Percentiles rank a stretch among this genome's conserved stretches.
phyloP scores from a whole-genome alignment of 2,888 invertebrate species.

The Drosophila suboccidentalis region DNA sequence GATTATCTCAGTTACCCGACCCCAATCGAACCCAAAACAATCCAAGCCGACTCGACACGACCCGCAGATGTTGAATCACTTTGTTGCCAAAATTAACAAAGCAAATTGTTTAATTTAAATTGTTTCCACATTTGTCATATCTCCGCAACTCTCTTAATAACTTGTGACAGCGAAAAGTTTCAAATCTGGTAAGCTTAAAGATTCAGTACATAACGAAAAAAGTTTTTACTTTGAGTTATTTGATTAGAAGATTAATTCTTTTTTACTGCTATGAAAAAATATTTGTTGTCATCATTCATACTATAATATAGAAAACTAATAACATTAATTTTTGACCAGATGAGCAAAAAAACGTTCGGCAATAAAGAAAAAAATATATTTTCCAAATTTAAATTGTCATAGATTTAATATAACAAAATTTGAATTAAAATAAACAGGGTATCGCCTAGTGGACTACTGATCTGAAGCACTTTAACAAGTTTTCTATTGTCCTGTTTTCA shows the following conservation, averaged over 20 bases:
- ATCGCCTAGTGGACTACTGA: not conserved
- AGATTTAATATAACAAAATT: too few relatives aligned
- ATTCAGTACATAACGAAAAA: not conserved
- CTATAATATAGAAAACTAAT: not conserved
- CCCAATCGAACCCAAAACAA: slow-evolving; percentile 7
- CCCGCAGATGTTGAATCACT: slow-evolving; percentile 38
- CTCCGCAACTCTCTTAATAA: not conserved
- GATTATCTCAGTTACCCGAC: slow-evolving; percentile 28
- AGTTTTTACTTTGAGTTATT: not conserved
- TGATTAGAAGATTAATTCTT: not conserved
- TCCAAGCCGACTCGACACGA: not conserved
- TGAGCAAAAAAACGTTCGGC: too few relatives aligned
- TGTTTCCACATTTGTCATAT: slow-evolving; percentile 13
- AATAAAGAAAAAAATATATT: too few relatives aligned
- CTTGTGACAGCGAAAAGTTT: not conserved
- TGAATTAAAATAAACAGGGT: not conserved
- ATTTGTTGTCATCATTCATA: not conserved
- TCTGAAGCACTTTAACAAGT: not conserved
- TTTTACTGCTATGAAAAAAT: not conserved
- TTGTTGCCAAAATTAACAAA: slow-evolving; percentile 17
- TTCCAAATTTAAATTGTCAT: too few relatives aligned
- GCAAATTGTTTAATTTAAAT: slow-evolving; percentile 2
- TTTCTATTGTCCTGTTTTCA: slow-evolving; percentile 22
- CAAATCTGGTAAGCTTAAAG: slow-evolving; percentile 1
- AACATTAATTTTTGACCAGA: too few relatives aligned